These are phyloP conservation scores for Globicephala melas DNA, from an alignment of 2,113 vertebrate genomes.

Conservation along the genomic window DNA sequence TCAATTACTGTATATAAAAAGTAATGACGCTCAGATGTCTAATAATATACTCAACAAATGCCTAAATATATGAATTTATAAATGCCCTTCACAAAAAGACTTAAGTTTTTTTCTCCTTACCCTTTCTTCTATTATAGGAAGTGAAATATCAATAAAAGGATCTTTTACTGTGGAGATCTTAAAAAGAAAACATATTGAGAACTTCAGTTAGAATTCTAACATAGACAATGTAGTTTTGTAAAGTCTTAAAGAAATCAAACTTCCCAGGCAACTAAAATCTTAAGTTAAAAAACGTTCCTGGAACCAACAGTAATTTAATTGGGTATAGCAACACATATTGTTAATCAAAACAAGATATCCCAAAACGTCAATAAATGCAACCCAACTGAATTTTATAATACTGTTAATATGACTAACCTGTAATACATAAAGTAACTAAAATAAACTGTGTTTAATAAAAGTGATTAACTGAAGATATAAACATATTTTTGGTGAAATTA, in stretches of 20 bases:
- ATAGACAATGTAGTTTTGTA: background rate
- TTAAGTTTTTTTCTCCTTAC: constrained; percentile 85
- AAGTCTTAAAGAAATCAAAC: constrained; percentile 31
- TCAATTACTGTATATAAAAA: background rate
- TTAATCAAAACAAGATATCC: background rate
- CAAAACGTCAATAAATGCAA: background rate
- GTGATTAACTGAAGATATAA: background rate
- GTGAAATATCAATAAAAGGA: constrained; percentile 98
- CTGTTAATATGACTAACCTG: background rate
- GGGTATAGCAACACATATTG: background rate
- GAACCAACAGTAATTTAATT: background rate
- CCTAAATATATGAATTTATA: background rate
- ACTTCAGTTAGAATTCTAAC: constrained; percentile 46
- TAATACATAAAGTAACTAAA: constrained; percentile 30
- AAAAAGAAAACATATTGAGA: constrained; percentile 72
- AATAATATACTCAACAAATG: background rate
- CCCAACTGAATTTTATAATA: background rate
- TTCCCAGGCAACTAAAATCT: background rate
- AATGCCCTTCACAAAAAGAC: background rate
- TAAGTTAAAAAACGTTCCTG: constrained; percentile 20
- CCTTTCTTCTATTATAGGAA: constrained; percentile 98
- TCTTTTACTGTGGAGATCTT: constrained; percentile 97
- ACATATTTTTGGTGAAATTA: background rate
- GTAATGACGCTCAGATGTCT: background rate
- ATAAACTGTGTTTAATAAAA: constrained; percentile 14